Base-by-base conservation (phyloP, 2,888 invertebrate species). In the Muschampia staudingeri region DNA sequence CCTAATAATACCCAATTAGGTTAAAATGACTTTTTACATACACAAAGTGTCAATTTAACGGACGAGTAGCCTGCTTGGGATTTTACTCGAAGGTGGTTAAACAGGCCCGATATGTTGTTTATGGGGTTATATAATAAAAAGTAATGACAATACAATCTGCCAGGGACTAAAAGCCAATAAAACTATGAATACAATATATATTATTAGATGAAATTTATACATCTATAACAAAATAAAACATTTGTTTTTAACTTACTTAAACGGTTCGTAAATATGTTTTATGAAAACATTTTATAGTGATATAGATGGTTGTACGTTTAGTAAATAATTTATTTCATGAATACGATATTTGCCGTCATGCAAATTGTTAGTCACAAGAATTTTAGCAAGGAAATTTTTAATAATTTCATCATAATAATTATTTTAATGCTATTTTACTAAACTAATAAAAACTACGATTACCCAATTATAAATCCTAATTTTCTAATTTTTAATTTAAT, bases 301-400 rank as follows among this genome's bases (percentile, higher is more conserved):
- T 52, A 16, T 16, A 52, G 12, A 52, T 52, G 14, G 12, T 12
- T 14, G n/a, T 52, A 16, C 52, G 9, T 52, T 16, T 52, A 16
- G 52, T 52, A 52, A 52, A 3, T 14, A 52, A 52, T 14, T 52
- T 16, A 52, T 52, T 52, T 67, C 65, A 56, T 65, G 16, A 48
- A 61, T 19, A 61, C 8, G 44, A 25, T 34, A 34, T 34, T 69
- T n/a, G 5, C 14, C 78, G 52, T 84, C 87, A 87, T 87, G 87
- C 87, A 87, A 70, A 40, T 16, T n/a, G 87, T 87, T 87, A 87
- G 86, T 86, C 85, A 86, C 86, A 86, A 37, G 14, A 37, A 34
- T 40, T 69, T n/a, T 34, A 40, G 9, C 37, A 40, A 69, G 34
- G 69, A 69, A 40, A n/a, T 34, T 8, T 69, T 40, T 69, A 37